Percentiles rank a stretch among this genome's conserved stretches.
phyloP scores from a whole-genome alignment of 1,140 invertebrate species.

The Vanessa tameamea region DNA sequence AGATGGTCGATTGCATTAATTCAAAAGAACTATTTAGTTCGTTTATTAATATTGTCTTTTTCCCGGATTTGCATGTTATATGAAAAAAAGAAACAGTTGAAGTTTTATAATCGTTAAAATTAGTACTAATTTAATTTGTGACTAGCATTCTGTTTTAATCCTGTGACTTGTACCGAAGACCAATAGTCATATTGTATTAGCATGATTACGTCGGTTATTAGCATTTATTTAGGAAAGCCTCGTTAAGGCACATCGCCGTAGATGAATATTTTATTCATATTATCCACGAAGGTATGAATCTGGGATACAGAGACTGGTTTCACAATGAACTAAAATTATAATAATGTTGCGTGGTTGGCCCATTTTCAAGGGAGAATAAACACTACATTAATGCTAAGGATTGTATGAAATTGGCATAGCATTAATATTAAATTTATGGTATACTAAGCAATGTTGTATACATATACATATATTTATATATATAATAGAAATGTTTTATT shows the following conservation, averaged over 20 bases:
- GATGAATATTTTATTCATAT: slow-evolving; percentile 62
- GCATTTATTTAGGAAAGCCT: slow-evolving; percentile 68
- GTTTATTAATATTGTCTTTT: too few relatives aligned
- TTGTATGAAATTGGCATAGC: slow-evolving; percentile 1
- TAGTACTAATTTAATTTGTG: too few relatives aligned
- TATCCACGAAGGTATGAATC: slow-evolving; percentile 37
- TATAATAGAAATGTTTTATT: too few relatives aligned
- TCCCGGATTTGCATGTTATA: too few relatives aligned
- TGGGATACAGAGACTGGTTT: slow-evolving; percentile 31
- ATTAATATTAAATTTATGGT: too few relatives aligned
- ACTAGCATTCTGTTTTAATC: neutral
- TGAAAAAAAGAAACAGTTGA: too few relatives aligned
- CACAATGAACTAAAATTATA: slow-evolving; percentile 23
- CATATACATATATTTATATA: too few relatives aligned
- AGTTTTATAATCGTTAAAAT: too few relatives aligned
- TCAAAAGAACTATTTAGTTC: too few relatives aligned
- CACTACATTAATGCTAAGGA: neutral
- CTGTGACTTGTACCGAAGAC: slow-evolving; percentile 35
- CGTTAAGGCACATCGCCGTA: slow-evolving; percentile 46
- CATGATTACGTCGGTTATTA: slow-evolving; percentile 69
- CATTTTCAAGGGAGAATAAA: slow-evolving; percentile 15
- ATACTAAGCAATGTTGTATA: too few relatives aligned
- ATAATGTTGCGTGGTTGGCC: slow-evolving; percentile 16
- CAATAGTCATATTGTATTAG: slow-evolving; percentile 67
- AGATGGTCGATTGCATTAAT: too few relatives aligned